Evolutionary conservation across 2,113 vertebrate genomes (phyloP).

Genomic region (Micromys minutus): DNA sequence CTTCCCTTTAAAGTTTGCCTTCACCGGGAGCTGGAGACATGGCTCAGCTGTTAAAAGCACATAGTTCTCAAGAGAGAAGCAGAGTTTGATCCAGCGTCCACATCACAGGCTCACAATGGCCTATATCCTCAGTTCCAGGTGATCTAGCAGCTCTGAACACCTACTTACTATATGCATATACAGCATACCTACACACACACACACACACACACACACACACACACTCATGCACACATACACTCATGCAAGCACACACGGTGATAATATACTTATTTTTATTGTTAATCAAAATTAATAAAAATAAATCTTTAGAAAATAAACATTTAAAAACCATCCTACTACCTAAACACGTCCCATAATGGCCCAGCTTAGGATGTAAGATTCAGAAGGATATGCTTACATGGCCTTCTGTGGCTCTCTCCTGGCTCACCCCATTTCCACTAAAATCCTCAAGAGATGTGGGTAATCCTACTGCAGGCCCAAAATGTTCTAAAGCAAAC

Average conservation of each 20-base stretch:
- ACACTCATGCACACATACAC: background rate
- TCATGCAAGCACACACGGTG: background rate
- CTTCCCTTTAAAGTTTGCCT: constrained; percentile 65
- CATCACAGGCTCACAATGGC: background rate
- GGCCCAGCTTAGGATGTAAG: background rate
- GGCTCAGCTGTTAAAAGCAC: background rate
- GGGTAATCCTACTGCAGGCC: background rate
- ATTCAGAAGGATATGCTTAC: background rate
- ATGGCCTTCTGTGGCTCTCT: background rate
- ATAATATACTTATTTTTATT: background rate
- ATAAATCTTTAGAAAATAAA: background rate
- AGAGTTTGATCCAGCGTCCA: background rate
- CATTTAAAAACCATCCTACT: constrained; percentile 18
- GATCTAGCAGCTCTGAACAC: background rate
- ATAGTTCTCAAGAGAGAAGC: background rate
- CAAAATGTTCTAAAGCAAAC: constrained; percentile 61
- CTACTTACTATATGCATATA: background rate
- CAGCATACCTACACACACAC: background rate
- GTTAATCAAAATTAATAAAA: background rate
- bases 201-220: background rate
- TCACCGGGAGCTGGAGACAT: background rate
- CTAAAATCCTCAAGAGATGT: constrained; percentile 4
- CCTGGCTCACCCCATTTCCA: background rate
- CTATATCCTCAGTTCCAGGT: background rate
- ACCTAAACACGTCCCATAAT: constrained; percentile 25